Conservation (phyloP, 1,140 invertebrate species). For the Leptinotarsa texana region DNA sequence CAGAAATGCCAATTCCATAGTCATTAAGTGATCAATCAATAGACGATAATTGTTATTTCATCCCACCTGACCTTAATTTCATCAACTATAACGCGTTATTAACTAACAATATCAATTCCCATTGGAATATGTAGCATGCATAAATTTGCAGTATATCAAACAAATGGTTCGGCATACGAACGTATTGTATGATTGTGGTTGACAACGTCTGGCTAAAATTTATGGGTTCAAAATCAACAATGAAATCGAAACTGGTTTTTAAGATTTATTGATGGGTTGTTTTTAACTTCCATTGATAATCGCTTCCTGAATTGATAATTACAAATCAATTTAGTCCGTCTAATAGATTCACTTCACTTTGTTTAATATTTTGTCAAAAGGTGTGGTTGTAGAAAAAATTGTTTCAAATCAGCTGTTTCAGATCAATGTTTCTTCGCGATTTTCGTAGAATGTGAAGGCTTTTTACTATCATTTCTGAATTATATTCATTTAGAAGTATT, state of each 20-base stretch:
- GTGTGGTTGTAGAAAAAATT: too few species aligned
- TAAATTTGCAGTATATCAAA: conserved; percentile 20
- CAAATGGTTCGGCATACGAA: background rate
- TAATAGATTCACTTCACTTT: too few species aligned
- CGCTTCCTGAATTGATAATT: background rate
- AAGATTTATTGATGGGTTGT: background rate
- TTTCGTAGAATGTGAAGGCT: too few species aligned
- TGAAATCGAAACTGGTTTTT: conserved; percentile 3
- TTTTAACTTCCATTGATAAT: background rate
- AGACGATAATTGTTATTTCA: background rate
- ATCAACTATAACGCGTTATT: background rate
- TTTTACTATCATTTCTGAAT: too few species aligned
- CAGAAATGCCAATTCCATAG: background rate
- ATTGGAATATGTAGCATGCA: conserved; percentile 16
- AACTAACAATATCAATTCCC: conserved; percentile 6
- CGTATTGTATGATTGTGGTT: background rate
- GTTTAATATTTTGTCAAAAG: too few species aligned
- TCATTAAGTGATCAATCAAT: background rate
- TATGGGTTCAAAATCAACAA: background rate
- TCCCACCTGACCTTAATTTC: conserved; percentile 12
- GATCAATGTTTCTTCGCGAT: too few species aligned
- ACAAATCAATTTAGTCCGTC: too few species aligned
- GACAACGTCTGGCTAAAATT: background rate
- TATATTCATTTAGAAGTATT: too few species aligned
- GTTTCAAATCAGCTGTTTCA: too few species aligned